Evolutionary conservation across 2,797 vertebrate genomes (phyloP).

Genomic region (Channallabes apus): DNA sequence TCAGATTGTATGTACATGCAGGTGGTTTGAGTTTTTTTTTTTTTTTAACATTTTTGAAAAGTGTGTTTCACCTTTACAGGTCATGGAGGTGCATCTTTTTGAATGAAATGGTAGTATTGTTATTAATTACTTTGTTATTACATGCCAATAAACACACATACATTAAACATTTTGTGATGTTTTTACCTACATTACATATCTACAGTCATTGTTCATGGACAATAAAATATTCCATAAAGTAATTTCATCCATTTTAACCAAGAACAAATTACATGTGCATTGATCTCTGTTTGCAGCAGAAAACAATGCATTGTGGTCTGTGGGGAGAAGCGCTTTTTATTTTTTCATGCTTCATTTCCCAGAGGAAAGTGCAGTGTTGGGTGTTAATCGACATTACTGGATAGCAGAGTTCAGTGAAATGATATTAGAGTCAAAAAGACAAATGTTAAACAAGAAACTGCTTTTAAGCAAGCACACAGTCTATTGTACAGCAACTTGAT

Average conservation of each 20-base stretch:
- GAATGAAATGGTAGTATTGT: neutral
- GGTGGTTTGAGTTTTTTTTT: neutral
- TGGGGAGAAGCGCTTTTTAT: neutral
- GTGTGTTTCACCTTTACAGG: neutral
- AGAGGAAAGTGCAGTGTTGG: neutral
- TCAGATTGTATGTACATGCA: neutral
- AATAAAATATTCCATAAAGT: neutral
- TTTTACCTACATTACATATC: neutral
- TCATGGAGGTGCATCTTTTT: neutral
- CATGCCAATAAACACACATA: neutral
- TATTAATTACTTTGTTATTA: neutral
- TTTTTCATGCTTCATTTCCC: constrained; percentile 10
- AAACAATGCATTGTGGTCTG: neutral
- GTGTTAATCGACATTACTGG: constrained; percentile 4
- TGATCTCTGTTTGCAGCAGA: neutral
- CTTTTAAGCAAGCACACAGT: neutral
- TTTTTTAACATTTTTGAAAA: neutral
- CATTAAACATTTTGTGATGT: neutral
- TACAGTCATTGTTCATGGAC: neutral
- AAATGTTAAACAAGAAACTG: neutral
- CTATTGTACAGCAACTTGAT: neutral
- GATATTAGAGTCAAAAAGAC: neutral
- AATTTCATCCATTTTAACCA: neutral
- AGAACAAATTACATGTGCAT: neutral
- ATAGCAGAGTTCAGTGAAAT: constrained; percentile 7